These are phyloP conservation scores for Drosophila nigromelanica DNA, from an alignment of 1,140 invertebrate genomes.

Conservation along the genomic window DNA sequence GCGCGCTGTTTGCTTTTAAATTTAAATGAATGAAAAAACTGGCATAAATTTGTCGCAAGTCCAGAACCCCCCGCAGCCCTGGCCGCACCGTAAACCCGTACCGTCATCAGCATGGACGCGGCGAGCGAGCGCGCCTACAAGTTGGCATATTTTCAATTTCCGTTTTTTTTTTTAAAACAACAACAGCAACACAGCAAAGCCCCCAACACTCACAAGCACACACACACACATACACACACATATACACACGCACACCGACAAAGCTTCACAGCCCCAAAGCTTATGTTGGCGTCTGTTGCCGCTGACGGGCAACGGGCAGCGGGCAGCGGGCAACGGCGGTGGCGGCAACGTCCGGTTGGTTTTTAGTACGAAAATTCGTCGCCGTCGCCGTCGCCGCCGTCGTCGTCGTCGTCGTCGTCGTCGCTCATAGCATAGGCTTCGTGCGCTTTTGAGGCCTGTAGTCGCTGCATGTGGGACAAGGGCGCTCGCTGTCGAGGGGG, in stretches of 20 bases:
- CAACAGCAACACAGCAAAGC: conserved; percentile 35
- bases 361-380: conserved; percentile 74
- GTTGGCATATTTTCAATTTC: conserved; percentile 84
- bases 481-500: conserved; percentile 27
- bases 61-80: conserved; percentile 17
- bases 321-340: conserved; percentile 35
- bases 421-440: conserved; percentile 51
- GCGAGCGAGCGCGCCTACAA: conserved; percentile 81
- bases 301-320: conserved; percentile 2
- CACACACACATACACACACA: conserved; percentile 18
- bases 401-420: conserved; percentile 47
- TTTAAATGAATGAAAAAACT: conserved; percentile 82
- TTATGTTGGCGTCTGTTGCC: conserved; percentile 53
- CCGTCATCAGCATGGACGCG: conserved; percentile 28
- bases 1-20: conserved; percentile 75
- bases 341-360: conserved; percentile 78
- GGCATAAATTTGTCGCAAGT: conserved; percentile 70
- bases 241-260: conserved; percentile 35
- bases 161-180: conserved; percentile 72
- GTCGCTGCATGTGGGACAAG: conserved; percentile 38
- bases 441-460: conserved; percentile 41
- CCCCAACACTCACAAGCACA: conserved; percentile 30
- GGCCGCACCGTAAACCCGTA: conserved; percentile 1
- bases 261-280: conserved; percentile 54
- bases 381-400: conserved; percentile 31